Evolutionary conservation across 2,888 invertebrate species (phyloP), one percentile per base, ranked within the genome.

Genomic region (Metopia argyrocephala): DNA sequence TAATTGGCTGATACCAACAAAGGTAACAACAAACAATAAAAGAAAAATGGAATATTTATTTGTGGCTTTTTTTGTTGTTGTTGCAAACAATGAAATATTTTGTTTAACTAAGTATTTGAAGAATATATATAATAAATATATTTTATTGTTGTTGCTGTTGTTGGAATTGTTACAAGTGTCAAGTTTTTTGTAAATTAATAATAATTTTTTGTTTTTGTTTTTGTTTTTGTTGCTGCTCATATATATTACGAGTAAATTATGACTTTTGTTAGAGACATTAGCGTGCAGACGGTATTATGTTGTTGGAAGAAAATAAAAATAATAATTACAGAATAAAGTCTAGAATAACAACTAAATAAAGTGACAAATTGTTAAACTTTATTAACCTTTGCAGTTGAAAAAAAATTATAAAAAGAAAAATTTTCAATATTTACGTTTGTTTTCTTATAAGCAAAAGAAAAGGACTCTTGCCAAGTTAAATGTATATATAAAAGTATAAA

Each of bases 101-200:
- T 70, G 81, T 81, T 74, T 81, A 69, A 54, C 68, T 78, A 78
- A 78, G 65, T 20, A 69, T 15, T 12, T 12, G 38, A 38, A 38
- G 15, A 38, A 12, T 0, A 61, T 65, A 66, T 48, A 78, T n/a
- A n/a, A n/a, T n/a, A 78, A 78, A 65, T 70, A 46, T 56, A 56
- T 56, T 62, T 56, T 50, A 74, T 61, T 70, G 0, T 15, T n/a
- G n/a, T n/a, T n/a, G n/a, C n/a, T n/a, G n/a, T 38, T 38, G 38
- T 46, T 27, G 7, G 52, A 59, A 78, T 81, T 78, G 74, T 50
- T 81, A 74, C 76, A 81, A 81, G 80, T 81, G 81, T 78, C 81
- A 74, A 54, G 57, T 48, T 69, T 57, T 57, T 48, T 69, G 59
- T 59, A 18, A 25, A 20, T 65, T 59, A 48, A 12, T 31, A 28